A percentile compares a stretch with the other conserved stretches of the same genome.
These are phyloP conservation scores for Drosophila fulvimacula DNA, from an alignment of 2,888 invertebrate genomes.

Conservation along the genomic window DNA sequence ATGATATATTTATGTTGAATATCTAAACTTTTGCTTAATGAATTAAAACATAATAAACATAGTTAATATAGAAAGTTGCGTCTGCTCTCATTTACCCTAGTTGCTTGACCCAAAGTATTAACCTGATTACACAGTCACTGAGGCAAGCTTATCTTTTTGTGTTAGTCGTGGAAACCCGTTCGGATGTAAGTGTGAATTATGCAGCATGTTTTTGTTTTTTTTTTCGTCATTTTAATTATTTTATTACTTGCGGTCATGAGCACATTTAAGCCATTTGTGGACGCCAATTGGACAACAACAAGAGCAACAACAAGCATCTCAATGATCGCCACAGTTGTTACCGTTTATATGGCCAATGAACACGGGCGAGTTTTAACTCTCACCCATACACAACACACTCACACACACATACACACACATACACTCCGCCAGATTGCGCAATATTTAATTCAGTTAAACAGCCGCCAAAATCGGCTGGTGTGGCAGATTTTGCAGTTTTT, in stretches of 20 bases:
- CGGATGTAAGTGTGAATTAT: slow-evolving; percentile 65
- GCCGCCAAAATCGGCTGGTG: slow-evolving; percentile 70
- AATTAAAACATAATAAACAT: too few species aligned
- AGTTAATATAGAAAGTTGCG: slow-evolving; percentile 1
- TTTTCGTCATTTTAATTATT: slow-evolving; percentile 62
- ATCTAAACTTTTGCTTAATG: not conserved
- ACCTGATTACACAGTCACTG: slow-evolving; percentile 25
- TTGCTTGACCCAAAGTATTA: slow-evolving; percentile 5
- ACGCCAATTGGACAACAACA: slow-evolving; percentile 64
- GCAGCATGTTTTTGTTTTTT: slow-evolving; percentile 55
- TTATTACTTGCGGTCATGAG: slow-evolving; percentile 80
- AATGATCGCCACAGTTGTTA: slow-evolving; percentile 67
- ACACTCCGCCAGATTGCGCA: slow-evolving; percentile 60
- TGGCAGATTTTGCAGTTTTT: slow-evolving; percentile 51
- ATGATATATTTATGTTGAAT: too few species aligned
- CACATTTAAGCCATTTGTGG: slow-evolving; percentile 78
- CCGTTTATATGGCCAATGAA: slow-evolving; percentile 79
- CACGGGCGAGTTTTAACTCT: slow-evolving; percentile 60
- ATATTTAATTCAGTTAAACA: slow-evolving; percentile 78
- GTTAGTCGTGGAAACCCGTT: slow-evolving; percentile 36
- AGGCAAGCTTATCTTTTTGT: slow-evolving; percentile 10
- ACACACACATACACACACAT: slow-evolving; percentile 17
- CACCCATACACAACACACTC: slow-evolving; percentile 23
- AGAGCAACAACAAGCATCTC: slow-evolving; percentile 17
- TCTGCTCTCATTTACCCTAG: not conserved